A percentile compares a stretch with the other conserved stretches of the same genome.
phyloP scores from a whole-genome alignment of 2,113 vertebrate species.

The Hippopotamus amphibius region DNA sequence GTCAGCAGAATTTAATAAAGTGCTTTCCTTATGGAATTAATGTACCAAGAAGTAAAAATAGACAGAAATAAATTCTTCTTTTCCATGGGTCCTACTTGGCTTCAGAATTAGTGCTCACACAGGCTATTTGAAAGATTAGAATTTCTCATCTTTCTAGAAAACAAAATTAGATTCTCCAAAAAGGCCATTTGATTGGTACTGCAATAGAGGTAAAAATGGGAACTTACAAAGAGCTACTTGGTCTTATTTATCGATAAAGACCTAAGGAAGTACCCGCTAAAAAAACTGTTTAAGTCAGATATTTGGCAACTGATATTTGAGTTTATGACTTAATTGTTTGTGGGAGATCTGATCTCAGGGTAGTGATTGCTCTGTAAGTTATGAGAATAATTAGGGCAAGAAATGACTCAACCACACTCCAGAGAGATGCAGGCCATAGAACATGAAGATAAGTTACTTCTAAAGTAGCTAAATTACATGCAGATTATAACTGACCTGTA shows the following conservation, averaged over 20 bases:
- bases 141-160: slow-evolving; percentile 64
- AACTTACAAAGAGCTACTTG: slow-evolving; percentile 47
- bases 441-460: slow-evolving; percentile 17
- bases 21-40: slow-evolving; percentile 64
- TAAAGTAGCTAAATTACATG: background rate
- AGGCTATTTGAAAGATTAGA: slow-evolving; percentile 39
- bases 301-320: slow-evolving; percentile 45
- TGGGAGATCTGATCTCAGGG: slow-evolving; percentile 15
- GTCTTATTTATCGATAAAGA: slow-evolving; percentile 44
- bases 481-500: background rate
- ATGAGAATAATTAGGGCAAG: background rate
- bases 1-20: slow-evolving; percentile 70
- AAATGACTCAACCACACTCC: background rate
- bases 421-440: background rate
- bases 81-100: slow-evolving; percentile 9
- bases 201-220: background rate
- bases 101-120: slow-evolving; percentile 45
- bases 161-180: slow-evolving; percentile 45
- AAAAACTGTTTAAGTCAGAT: slow-evolving; percentile 27
- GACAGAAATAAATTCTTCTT: slow-evolving; percentile 61
- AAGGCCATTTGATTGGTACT: slow-evolving; percentile 47
- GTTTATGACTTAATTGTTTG: slow-evolving; percentile 58
- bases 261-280: slow-evolving; percentile 30
- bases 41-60: slow-evolving; percentile 59
- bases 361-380: background rate